phyloP scores from a whole-genome alignment of 2,888 invertebrate species.

The Xestobium rufovillosum region DNA sequence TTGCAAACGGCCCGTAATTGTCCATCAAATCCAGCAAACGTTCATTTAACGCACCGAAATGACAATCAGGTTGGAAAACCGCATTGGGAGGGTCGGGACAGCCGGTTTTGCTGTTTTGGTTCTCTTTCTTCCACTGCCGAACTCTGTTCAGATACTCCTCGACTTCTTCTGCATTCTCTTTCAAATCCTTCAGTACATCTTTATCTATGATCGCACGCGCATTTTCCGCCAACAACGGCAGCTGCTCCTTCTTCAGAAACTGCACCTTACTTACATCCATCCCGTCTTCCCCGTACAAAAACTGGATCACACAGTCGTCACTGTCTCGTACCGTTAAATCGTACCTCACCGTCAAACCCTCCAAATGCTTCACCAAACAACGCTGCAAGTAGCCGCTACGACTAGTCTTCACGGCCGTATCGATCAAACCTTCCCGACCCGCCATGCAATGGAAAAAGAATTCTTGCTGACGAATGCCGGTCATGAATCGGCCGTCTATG shows the following conservation, averaged over 20 bases:
- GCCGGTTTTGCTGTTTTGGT: too few species aligned
- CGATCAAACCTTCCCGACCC: slow-evolving; percentile 97
- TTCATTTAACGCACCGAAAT: slow-evolving; percentile 82
- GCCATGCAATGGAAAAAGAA: slow-evolving; percentile 99
- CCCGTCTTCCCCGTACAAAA: slow-evolving; percentile 90
- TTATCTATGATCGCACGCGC: slow-evolving; percentile 55
- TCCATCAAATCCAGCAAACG: slow-evolving; percentile 62
- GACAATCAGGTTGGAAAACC: slow-evolving; percentile 61
- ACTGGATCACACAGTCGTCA: slow-evolving; percentile 88
- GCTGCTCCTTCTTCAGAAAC: slow-evolving; percentile 68
- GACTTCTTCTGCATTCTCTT: slow-evolving; percentile 49
- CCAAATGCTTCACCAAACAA: slow-evolving; percentile 95
- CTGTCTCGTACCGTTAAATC: slow-evolving; percentile 94
- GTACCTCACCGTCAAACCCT: slow-evolving; percentile 87
- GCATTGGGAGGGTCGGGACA: slow-evolving; percentile 73
- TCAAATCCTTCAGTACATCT: slow-evolving; percentile 50
- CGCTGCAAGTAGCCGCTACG: slow-evolving; percentile 96
- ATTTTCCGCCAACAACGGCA: slow-evolving; percentile 80
- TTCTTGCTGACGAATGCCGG: slow-evolving; percentile 96
- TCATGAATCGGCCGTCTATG: slow-evolving; percentile 93
- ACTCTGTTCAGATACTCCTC: slow-evolving; percentile 52
- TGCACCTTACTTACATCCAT: slow-evolving; percentile 82
- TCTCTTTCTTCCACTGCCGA: too few species aligned
- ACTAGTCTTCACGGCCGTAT: slow-evolving; percentile 99
- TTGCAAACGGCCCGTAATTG: too few species aligned